phyloP scores from a whole-genome alignment of 2,113 vertebrate species.

The Aviceda subcristata region DNA sequence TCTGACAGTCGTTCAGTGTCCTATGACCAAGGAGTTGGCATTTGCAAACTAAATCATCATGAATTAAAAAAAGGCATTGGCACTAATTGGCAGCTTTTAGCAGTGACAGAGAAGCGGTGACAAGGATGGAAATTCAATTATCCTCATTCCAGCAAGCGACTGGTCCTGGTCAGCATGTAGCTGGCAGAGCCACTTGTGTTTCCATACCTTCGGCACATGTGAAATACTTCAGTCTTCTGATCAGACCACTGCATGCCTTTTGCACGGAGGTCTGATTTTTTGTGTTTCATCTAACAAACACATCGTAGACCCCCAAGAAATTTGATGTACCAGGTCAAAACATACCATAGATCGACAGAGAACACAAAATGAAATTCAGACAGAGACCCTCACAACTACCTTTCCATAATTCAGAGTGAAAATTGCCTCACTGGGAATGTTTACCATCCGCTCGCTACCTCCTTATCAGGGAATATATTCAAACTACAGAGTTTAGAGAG shows the following conservation, averaged over 20 bases:
- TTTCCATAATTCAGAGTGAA: neutral
- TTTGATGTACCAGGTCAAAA: neutral
- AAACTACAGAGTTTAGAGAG: neutral
- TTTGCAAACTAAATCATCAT: neutral
- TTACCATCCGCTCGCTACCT: neutral
- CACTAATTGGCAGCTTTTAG: conserved; percentile 23
- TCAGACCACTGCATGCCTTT: accelerated
- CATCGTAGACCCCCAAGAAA: neutral
- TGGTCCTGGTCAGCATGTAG: neutral
- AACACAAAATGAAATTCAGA: neutral
- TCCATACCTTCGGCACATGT: accelerated
- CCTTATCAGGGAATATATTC: neutral
- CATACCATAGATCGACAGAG: accelerated
- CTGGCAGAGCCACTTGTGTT: neutral
- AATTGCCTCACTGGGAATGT: neutral
- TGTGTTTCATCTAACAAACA: neutral
- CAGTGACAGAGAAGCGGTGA: neutral
- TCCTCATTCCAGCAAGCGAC: neutral
- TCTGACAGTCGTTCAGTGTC: neutral
- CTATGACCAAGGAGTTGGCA: neutral
- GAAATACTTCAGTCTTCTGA: neutral
- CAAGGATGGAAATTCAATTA: neutral
- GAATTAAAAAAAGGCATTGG: neutral
- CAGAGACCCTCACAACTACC: neutral
- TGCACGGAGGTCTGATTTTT: neutral